phyloP scores from a whole-genome alignment of 2,113 vertebrate species.

The Etheostoma cragini region DNA sequence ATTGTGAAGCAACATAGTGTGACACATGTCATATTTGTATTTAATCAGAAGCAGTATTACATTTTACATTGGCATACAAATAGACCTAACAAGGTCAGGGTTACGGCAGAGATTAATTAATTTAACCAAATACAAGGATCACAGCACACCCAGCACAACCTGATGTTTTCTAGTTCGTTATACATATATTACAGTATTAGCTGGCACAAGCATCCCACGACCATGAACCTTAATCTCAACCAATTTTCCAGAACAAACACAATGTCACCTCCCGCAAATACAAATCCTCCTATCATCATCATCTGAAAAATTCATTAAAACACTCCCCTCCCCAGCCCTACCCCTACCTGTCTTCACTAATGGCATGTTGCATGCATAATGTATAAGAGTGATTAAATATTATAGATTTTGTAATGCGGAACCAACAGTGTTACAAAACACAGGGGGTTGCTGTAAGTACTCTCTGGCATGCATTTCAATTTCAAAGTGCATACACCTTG shows the following conservation, averaged over 20 bases:
- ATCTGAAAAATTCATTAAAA: slow-evolving; percentile 75
- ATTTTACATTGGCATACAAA: slow-evolving; percentile 51
- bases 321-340: slow-evolving; percentile 19
- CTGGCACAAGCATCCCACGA: slow-evolving; percentile 38
- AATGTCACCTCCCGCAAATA: slow-evolving; percentile 58
- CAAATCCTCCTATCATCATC: slow-evolving; percentile 69
- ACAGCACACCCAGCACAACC: slow-evolving; percentile 3
- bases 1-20: not conserved
- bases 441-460: slow-evolving; percentile 49
- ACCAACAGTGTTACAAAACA: slow-evolving; percentile 64
- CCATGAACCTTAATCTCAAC: slow-evolving; percentile 64
- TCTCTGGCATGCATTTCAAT: slow-evolving; percentile 62
- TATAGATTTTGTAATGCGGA: slow-evolving; percentile 52
- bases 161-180: slow-evolving; percentile 34
- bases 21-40: slow-evolving; percentile 21
- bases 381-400: slow-evolving; percentile 68
- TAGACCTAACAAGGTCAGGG: slow-evolving; percentile 55
- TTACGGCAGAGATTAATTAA: slow-evolving; percentile 57
- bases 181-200: slow-evolving; percentile 49
- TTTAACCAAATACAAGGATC: slow-evolving; percentile 47
- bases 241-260: slow-evolving; percentile 78
- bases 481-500: slow-evolving; percentile 54
- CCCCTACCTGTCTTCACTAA: slow-evolving; percentile 64
- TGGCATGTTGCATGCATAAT: slow-evolving; percentile 72
- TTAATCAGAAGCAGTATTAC: slow-evolving; percentile 20